These are phyloP conservation scores for Andrena bicolor DNA, from an alignment of 2,888 invertebrate species.

Conservation along the genomic window DNA sequence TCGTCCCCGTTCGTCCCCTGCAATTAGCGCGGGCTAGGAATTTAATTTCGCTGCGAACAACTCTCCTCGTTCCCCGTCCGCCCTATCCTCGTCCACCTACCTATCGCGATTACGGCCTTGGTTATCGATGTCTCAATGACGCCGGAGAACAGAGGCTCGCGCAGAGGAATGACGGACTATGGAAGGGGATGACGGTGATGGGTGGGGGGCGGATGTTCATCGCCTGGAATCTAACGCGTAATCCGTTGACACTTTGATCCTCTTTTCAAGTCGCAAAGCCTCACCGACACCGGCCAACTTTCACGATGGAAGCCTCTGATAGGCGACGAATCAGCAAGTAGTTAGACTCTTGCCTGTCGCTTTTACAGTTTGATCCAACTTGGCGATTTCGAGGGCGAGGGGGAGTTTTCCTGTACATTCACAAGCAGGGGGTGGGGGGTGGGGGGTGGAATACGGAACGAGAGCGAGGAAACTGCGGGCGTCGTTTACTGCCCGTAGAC, in stretches of 20 bases:
- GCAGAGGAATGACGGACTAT: background rate
- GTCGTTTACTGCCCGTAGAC: constrained; percentile 5
- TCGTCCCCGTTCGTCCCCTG: constrained; percentile 48
- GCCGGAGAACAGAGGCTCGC: background rate
- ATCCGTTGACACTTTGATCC: constrained; percentile 67
- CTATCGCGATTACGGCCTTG: constrained; percentile 17
- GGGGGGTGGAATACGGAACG: background rate
- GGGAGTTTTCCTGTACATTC: background rate
- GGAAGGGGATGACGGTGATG: background rate
- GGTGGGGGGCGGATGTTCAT: constrained; percentile 9
- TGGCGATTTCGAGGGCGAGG: background rate
- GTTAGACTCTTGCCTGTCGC: constrained; percentile 9
- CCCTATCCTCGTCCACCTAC: background rate
- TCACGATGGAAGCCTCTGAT: constrained; percentile 42
- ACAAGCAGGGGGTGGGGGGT: background rate
- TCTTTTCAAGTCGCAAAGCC: constrained; percentile 59
- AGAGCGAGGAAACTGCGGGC: background rate
- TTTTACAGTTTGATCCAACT: constrained; percentile 30
- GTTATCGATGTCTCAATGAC: constrained; percentile 43
- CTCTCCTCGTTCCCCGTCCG: constrained; percentile 20
- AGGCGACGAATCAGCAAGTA: constrained; percentile 43
- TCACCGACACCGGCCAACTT: constrained; percentile 32
- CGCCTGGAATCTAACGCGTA: constrained; percentile 47
- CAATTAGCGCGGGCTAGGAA: constrained; percentile 66
- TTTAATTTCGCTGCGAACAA: constrained; percentile 62